Conservation (phyloP, 2,113 vertebrate species). For the Dipodomys ordii region DNA sequence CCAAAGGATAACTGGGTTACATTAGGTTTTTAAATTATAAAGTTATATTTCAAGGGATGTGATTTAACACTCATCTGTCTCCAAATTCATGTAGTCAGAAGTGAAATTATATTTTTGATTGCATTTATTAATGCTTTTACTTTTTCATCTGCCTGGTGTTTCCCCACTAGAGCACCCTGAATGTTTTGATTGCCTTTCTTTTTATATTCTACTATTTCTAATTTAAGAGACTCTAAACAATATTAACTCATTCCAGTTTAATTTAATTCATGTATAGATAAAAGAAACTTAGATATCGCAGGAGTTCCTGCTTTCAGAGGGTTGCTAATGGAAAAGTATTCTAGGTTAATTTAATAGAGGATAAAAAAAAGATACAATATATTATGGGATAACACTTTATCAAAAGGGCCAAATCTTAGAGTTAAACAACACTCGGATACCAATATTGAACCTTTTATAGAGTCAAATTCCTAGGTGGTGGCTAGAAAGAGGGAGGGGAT, state of each 20-base stretch:
- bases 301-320: conserved; percentile 37
- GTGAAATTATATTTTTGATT: conserved; percentile 57
- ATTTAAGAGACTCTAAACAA: background rate
- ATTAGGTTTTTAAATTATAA: conserved; percentile 48
- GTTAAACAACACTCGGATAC: background rate
- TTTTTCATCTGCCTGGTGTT: conserved; percentile 23
- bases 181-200: conserved; percentile 54
- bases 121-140: conserved; percentile 58
- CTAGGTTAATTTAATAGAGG: conserved; percentile 34
- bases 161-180: background rate
- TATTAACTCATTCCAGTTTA: conserved; percentile 53
- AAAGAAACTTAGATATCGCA: background rate
- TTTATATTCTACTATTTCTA: background rate
- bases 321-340: background rate
- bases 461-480: background rate
- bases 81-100: conserved; percentile 38
- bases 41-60: conserved; percentile 17
- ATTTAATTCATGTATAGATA: background rate
- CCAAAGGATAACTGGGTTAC: background rate
- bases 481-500: background rate
- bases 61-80: conserved; percentile 35
- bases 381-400: conserved; percentile 31
- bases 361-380: background rate
- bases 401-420: background rate
- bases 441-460: background rate